These are phyloP conservation scores for Onychostoma macrolepis DNA, from an alignment of 2,113 vertebrate genomes.

Conservation along the genomic window DNA sequence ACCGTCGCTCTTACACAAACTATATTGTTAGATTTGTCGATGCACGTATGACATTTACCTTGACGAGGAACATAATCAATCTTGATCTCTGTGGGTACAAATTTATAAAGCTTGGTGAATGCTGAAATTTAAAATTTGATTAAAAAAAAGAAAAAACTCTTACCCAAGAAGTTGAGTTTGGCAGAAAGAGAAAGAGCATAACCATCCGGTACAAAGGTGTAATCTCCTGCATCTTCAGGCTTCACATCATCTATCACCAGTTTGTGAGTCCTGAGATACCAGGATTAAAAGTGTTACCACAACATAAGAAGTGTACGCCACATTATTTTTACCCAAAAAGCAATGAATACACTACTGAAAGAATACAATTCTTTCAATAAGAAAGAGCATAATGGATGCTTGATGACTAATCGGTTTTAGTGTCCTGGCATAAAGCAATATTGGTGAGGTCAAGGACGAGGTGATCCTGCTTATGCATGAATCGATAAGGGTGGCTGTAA, in stretches of 20 bases:
- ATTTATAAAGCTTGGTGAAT: slow-evolving; percentile 17
- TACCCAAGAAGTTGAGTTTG: slow-evolving; percentile 92
- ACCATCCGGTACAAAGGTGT: slow-evolving; percentile 88
- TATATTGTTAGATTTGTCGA: neutral
- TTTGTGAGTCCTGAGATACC: slow-evolving; percentile 81
- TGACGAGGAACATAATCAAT: slow-evolving; percentile 88
- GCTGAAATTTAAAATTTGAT: neutral
- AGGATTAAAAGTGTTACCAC: slow-evolving; percentile 61
- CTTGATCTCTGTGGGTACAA: slow-evolving; percentile 84
- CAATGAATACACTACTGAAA: slow-evolving; percentile 2
- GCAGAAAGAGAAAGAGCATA: slow-evolving; percentile 85
- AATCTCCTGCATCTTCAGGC: slow-evolving; percentile 85
- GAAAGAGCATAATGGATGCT: neutral
- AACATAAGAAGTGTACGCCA: slow-evolving; percentile 57
- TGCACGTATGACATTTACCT: slow-evolving; percentile 73
- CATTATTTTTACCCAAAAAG: slow-evolving; percentile 53
- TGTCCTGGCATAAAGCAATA: neutral
- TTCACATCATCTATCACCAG: slow-evolving; percentile 84
- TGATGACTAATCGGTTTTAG: neutral
- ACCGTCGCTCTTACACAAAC: neutral
- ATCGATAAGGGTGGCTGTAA: neutral
- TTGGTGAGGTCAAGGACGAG: neutral
- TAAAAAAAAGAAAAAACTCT: slow-evolving; percentile 7
- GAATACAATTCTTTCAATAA: neutral
- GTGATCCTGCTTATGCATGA: neutral